Base-by-base conservation (phyloP, 2,888 invertebrate species). In the Nemapogon koenigi region DNA sequence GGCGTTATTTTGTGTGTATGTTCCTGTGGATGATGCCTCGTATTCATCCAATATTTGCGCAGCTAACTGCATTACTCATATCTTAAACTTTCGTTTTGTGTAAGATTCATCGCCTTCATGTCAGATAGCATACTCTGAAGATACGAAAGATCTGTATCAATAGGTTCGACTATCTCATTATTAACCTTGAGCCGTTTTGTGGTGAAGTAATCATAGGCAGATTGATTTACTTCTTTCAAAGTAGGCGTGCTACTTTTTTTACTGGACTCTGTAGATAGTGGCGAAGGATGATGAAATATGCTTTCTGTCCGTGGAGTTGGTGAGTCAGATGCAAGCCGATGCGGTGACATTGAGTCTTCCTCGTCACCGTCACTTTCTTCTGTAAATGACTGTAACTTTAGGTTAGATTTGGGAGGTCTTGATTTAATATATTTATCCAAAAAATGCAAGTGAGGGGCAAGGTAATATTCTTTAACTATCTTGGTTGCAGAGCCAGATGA, bases 401-500 rank as follows among this genome's bases (percentile, higher is more conserved):
- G 41, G 13, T 42, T 42, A 37, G 39, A 39, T 42, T 39, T 42
- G 22, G 42, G 35, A 16, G 25, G 35, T 40, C 40, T 30, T 30
- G 40, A 31, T 38, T 40, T 42, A 16, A 42, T 35, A 40, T 25
- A 43, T 27, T 3, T 35, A 31, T 43, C 41, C 29, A 43, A 41
- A 40, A 38, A 43, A 36, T 41, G 28, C 27, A 43, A 38, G 16
- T 42, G 40, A 10, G 4, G 40, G 28, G 43, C 36, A 38, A 41
- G 40, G 31, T 43, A 40, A 36, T 43, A 43, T 38, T 43, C 38
- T 40, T 35, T 38, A 22, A 41, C 26, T 17, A 11, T n/a, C 40
- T 43, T 43, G 25, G 43, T 10, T 22, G 22, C 22, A 28, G 41
- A 43, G 27, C 39, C 43, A 27, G 43, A 43, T 30, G 43, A 35